Evolutionary conservation across 2,113 vertebrate genomes (phyloP).

Genomic region (Neotoma lepida): DNA sequence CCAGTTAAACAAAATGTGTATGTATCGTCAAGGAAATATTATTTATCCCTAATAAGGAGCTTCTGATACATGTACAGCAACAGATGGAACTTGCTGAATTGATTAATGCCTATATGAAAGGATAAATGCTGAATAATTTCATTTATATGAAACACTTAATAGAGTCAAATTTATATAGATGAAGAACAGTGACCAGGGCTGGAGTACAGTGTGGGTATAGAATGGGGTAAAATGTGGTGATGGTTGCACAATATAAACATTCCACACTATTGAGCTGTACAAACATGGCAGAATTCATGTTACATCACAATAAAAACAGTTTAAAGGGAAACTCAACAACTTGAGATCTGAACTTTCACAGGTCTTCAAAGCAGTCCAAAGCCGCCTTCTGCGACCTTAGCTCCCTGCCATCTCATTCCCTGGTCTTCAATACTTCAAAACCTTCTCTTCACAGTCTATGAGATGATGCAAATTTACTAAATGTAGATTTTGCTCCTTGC

Average conservation of each 20-base stretch:
- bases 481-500: background rate
- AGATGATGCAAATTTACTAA: background rate
- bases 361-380: background rate
- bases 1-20: background rate
- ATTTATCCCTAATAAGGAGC: background rate
- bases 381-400: background rate
- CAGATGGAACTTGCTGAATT: background rate
- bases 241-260: background rate
- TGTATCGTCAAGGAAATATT: background rate
- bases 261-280: background rate
- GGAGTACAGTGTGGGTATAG: background rate
- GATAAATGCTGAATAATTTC: background rate
- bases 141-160: background rate
- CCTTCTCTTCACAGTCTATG: background rate
- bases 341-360: background rate
- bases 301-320: background rate
- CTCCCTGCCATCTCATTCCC: background rate
- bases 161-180: too few species aligned
- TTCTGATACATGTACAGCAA: background rate
- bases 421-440: background rate
- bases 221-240: background rate
- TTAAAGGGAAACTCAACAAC: background rate
- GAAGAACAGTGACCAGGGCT: background rate
- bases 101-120: background rate
- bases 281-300: background rate